Percentiles rank a stretch among this genome's conserved stretches.
phyloP scores from a whole-genome alignment of 1,140 invertebrate genomes.

The Laupala kohalensis region DNA sequence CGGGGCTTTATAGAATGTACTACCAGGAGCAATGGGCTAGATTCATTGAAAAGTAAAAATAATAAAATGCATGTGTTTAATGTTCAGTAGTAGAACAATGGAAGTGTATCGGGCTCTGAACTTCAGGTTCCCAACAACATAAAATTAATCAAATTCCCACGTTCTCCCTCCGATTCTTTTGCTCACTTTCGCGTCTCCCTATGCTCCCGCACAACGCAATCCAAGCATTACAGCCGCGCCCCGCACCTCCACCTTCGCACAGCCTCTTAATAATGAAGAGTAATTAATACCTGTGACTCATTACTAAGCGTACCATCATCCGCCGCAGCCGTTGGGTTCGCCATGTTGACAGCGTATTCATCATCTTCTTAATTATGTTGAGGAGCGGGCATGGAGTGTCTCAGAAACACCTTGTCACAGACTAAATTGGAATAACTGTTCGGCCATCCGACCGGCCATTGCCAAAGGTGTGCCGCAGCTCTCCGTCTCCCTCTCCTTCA shows the following conservation, averaged over 20 bases:
- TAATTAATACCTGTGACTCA: background rate
- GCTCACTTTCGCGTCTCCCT: too few relatives aligned
- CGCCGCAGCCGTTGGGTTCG: background rate
- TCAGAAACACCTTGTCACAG: background rate
- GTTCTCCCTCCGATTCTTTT: too few relatives aligned
- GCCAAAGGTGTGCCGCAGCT: background rate
- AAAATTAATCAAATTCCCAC: too few relatives aligned
- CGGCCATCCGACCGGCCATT: background rate
- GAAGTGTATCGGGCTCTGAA: too few relatives aligned
- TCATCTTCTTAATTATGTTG: background rate
- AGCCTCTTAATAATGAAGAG: background rate
- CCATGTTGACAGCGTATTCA: background rate
- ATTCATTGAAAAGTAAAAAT: too few relatives aligned
- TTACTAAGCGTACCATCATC: background rate
- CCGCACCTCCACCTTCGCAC: background rate
- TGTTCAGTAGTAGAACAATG: too few relatives aligned
- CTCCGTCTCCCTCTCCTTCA: background rate
- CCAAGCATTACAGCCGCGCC: too few relatives aligned
- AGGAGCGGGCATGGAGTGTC: background rate
- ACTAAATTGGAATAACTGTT: background rate
- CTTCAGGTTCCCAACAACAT: too few relatives aligned
- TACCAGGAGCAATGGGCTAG: background rate
- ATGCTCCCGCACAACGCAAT: too few relatives aligned
- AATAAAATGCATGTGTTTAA: too few relatives aligned
- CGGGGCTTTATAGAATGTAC: too few relatives aligned